These are phyloP conservation scores for Pachycephus smyrnensis DNA, from an alignment of 2,888 invertebrate genomes.

Conservation along the genomic window DNA sequence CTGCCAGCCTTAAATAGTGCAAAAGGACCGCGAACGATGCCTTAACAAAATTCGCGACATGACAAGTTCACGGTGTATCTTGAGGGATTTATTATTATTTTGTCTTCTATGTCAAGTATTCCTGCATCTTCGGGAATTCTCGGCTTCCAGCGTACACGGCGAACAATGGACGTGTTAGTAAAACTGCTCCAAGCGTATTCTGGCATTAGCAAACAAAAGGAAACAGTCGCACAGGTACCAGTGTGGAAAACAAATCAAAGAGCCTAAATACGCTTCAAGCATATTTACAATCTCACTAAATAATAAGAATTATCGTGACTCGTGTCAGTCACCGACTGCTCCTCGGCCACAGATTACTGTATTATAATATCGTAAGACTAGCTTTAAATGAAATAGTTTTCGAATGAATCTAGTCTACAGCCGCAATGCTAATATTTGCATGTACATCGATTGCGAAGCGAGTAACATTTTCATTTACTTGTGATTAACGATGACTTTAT, in stretches of 20 bases:
- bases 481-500: neutral
- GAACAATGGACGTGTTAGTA: constrained; percentile 1
- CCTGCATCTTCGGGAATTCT: constrained; percentile 1
- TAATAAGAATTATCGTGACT: neutral
- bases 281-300: neutral
- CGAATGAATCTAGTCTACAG: constrained; percentile 57
- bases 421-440: constrained; percentile 29
- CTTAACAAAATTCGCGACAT: constrained; percentile 12
- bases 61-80: neutral
- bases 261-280: neutral
- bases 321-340: constrained; percentile 12
- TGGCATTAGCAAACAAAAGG: neutral
- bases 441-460: neutral
- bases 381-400: constrained; percentile 41
- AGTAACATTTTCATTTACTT: constrained; percentile 4
- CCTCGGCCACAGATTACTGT: constrained; percentile 15
- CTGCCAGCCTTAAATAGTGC: constrained; percentile 16
- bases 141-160: neutral
- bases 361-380: constrained; percentile 40
- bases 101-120: neutral
- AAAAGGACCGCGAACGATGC: constrained; percentile 21
- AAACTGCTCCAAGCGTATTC: constrained; percentile 1
- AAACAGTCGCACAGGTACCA: neutral
- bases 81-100: neutral
- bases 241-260: neutral